Base-by-base conservation (phyloP, 2,888 invertebrate genomes). In the Euproctis similis region DNA sequence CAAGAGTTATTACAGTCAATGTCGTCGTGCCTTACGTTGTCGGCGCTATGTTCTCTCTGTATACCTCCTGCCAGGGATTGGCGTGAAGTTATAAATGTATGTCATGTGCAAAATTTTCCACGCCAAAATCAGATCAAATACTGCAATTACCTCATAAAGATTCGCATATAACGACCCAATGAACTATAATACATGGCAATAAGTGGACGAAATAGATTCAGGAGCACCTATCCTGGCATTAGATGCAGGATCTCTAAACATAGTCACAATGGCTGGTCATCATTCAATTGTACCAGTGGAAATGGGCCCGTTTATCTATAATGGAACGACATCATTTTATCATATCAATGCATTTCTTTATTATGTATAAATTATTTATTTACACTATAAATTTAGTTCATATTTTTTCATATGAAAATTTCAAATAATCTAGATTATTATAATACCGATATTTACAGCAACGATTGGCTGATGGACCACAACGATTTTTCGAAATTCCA, bases 241-340 rank as follows among this genome's bases (percentile, higher is more conserved):
- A 72, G 61, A 52, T 59, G 73, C 81, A 81, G 82, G 84, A 82
- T 67, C 81, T 82, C 84, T 82, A 82, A 81, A 81, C 81, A 78
- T 82, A 78, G 81, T 66, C 72, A 81, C 82, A 82, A 82, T 78
- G 68, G 74, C 33, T 62, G 37, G 68, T 68, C 67, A 84, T 82
- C 81, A 84, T 82, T 71, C 84, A 82, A 84, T 84, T 84, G 81
- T 72, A 59, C 51, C 56, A 44, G 61, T 77, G 78, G 77, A 76
- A 77, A 76, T 66, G 63, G 74, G 48, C 70, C 66, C 69, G 14
- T 73, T 76, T 72, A 76, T 68, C 73, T 70, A 74, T 76, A 80
- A 81, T 77, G 50, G 71, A 58, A 38, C 53, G 53, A 12, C n/a
- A 56, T 58, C 61, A 56, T 57, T 53, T 49, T 49, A 59, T 71